Conservation (phyloP, 2,113 vertebrate genomes). For the Brachionichthys hirsutus region DNA sequence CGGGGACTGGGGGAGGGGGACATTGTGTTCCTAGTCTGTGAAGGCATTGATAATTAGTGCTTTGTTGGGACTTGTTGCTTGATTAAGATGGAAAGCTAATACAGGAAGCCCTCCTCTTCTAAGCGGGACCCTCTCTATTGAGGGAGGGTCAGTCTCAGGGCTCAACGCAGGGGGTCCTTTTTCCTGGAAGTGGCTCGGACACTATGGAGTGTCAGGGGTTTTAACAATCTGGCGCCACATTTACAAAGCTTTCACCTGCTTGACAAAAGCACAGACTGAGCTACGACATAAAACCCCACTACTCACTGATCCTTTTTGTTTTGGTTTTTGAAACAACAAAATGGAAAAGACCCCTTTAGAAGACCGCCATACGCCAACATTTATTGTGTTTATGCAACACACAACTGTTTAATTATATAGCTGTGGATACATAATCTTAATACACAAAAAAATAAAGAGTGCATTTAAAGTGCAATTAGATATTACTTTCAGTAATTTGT, state of each 20-base stretch:
- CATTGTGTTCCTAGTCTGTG: conserved; percentile 64
- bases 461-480: conserved; percentile 1
- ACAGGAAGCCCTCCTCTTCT: conserved; percentile 78
- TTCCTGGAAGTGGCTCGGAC: conserved; percentile 77
- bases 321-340: conserved; percentile 46
- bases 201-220: conserved; percentile 80
- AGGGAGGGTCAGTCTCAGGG: conserved; percentile 78
- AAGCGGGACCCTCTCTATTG: conserved; percentile 73
- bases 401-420: conserved; percentile 13
- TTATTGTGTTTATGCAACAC: conserved; percentile 42
- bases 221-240: conserved; percentile 83
- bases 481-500: not conserved
- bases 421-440: not conserved
- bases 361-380: conserved; percentile 20
- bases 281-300: conserved; percentile 78
- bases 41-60: conserved; percentile 80
- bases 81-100: conserved; percentile 81
- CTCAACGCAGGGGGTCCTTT: conserved; percentile 80
- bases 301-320: conserved; percentile 70
- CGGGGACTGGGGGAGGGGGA: conserved; percentile 17
- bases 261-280: conserved; percentile 81
- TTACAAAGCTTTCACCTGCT: conserved; percentile 83
- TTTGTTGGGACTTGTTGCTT: conserved; percentile 81
- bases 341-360: conserved; percentile 44
- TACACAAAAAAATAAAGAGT: conserved; percentile 6